Base-by-base conservation (phyloP, 2,113 vertebrate genomes). In the Peromyscus leucopus region DNA sequence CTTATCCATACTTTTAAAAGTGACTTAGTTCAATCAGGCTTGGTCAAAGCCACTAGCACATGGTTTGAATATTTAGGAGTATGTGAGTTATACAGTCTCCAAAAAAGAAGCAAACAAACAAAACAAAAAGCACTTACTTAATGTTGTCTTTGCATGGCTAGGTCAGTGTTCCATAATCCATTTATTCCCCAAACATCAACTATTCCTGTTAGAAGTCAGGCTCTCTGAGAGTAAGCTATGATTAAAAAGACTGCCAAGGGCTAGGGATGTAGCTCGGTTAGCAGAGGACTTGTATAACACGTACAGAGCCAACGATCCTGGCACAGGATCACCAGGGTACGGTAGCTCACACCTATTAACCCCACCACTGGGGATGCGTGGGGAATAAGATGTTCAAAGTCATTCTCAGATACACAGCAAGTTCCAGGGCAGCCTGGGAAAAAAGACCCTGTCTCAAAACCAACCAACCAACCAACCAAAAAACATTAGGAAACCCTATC, bases 1-100 rank as follows among this genome's bases (percentile, higher is more conserved):
- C 10, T 7, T 72, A 89, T 31, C 69, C 7, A 93, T 15, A 84
- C 17, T 86, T 95, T 92, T 92, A 16, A 75, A 94, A 96, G 48
- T 19, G 69, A 76, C 42, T 91, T 86, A 93, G 46, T 76, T 61
- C 26, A 55, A 33, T 67, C 74, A 82, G 36, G 22, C 28, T 59
- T 93, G 26, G 80, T 80, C 86, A 90, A 96, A 93, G n/a, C 11
- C 26, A 69, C 10, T 3, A 36, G 12, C 2, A 42, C 36, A 7
- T 28, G 76, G 71, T 91, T 90, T 75, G 78, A 93, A 17, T 39
- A 75, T 3, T 78, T 79, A 74, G 61, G n/a, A 91, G 2, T 59
- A 2, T 7, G 24, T 57, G 74, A 92, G 36, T 61, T 28, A 79
- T 0, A 86, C 48, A 16, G 36, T 28, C 22, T 12, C 84, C 92